A percentile compares a stretch with the other conserved stretches of the same genome.
Evolutionary conservation across 2,888 invertebrate species (phyloP).

Genomic region (Mactromeris polynyma): DNA sequence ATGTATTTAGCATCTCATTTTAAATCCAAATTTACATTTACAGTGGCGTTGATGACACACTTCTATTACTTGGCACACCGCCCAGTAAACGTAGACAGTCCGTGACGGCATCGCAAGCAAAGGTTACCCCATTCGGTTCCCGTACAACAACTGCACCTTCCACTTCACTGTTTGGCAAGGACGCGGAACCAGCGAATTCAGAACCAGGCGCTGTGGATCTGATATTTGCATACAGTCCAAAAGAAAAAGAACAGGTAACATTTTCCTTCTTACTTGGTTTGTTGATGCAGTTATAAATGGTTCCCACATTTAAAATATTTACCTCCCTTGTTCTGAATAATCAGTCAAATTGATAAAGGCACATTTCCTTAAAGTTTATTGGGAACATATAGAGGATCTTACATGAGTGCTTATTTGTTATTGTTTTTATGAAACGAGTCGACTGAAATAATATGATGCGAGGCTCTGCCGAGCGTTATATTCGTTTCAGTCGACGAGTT

Average conservation of each 20-base stretch:
- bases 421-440: no score
- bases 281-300: no score
- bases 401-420: no score
- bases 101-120: constrained; percentile 55
- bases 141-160: not conserved
- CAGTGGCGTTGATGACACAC: constrained; percentile 77
- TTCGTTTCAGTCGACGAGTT: no score
- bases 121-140: constrained; percentile 18
- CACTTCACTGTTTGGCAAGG: constrained; percentile 15
- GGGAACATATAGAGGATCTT: no score
- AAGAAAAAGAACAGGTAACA: constrained; percentile 34
- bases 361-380: no score
- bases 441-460: no score
- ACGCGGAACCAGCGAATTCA: constrained; percentile 46
- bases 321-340: no score
- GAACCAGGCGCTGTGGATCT: constrained; percentile 59
- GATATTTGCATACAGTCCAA: constrained; percentile 62
- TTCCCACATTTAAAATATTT: no score
- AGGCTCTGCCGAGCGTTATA: no score
- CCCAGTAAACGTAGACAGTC: constrained; percentile 72
- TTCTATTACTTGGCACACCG: constrained; percentile 79
- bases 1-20: not conserved
- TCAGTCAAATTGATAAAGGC: no score
- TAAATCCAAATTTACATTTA: not conserved
- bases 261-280: no score